Evolutionary conservation across 1,140 invertebrate species (phyloP), one percentile per base, ranked within the genome.

Genomic region (Pseudomyrmex concolor): DNA sequence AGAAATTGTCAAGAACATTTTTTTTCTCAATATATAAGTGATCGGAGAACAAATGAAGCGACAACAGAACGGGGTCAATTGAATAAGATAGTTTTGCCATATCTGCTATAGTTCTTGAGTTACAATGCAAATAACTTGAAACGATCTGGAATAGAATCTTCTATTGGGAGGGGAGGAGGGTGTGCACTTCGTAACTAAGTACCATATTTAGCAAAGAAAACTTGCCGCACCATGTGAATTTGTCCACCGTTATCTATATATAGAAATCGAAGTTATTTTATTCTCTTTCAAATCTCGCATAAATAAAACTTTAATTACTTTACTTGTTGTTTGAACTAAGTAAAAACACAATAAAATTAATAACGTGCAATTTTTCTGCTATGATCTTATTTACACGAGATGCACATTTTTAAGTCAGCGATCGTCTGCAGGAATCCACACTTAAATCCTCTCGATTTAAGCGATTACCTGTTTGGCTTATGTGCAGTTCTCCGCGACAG

Each of bases 111-210:
- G 51, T 78, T 77, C 19, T 70, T 60, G 64, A 48, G 19, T 68
- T 78, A 68, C 74, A 68, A 78, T 80, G 73, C 66, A 80, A 80
- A 80, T 80, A 80, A 57, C 54, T 59, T 50, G 34, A 60, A 55
- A 51, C 19, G 13, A 34, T 70, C 66, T 60, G 12, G 19, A 70
- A 70, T 70, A 62, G 43, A 80, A 80, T 59, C 43, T 78, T 60
- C 19, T 19, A 60, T 5, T 8, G 43, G 34, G 34, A 1, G 7
- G 34, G 7, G 34, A 34, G 5, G 0, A 34, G 34, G 34, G 15
- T 50, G 70, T 78, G 59, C 4, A 19, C 64, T 50, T 80, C 66
- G 45, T 25, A 80, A 70, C 13, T 70, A 80, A 80, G 70, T 80
- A 80, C 66, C 66, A 70, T 78, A 68, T 80, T 80, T 48, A 78